Evolutionary conservation across 2,888 invertebrate species (phyloP), one percentile per base, ranked within the genome.

Genomic region (Dinocampus coccinellae): DNA sequence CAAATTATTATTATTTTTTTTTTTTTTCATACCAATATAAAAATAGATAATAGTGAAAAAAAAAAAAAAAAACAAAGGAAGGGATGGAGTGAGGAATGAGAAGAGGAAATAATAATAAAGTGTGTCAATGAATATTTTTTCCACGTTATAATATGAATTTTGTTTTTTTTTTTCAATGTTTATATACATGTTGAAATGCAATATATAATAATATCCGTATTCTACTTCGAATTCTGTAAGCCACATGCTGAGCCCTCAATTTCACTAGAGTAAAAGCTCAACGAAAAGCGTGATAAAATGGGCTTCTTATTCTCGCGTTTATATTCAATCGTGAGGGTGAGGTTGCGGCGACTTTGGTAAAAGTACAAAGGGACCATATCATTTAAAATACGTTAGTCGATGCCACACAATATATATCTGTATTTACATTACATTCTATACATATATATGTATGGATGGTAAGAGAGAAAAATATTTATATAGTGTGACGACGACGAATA

Each of bases 301-400:
- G n/a, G 83, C 85, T 85, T 83, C 85, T 86, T 85, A 86, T 86
- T 86, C 84, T 85, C 85, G 84, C 86, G 84, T 87, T 87, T 86
- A 85, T 85, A 86, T 87, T 87, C 86, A 87, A 87, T 87, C 83
- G 84, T 77, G 74, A 55, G 69, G 72, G 47, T 47, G 47, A 47
- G 47, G 47, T 20, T 47, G 47, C 20, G 47, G 73, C 73, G 64
- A 74, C 69, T 68, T 29, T 33, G 52, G 53, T 29, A 7, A 53
- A 67, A 62, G 63, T 47, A 70, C 61, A 66, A 68, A 69, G 79
- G 80, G 76, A 78, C 82, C 83, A 47, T 47, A 47, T 47, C 84
- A 85, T 86, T 80, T 81, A 83, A 85, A 86, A 85, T 83, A 78
- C 84, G 85, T 85, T 85, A 86, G 85, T 76, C 76, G 78, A 74